These are phyloP conservation scores for Manis crassicaudata DNA, from an alignment of 2,797 vertebrate species.

Conservation along the genomic window DNA sequence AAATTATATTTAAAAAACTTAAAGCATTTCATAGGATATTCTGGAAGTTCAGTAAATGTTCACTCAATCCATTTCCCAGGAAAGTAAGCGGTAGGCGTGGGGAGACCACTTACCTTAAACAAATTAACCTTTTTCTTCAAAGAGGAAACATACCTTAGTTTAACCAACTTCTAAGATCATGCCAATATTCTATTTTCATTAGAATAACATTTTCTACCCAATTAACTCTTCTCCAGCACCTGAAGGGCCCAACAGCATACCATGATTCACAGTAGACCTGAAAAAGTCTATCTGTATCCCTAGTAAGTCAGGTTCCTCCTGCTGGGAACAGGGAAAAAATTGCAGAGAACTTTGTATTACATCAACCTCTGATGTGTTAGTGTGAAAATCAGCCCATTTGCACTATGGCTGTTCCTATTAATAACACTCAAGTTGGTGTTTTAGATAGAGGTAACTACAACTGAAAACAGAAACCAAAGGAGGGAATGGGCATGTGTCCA, in stretches of 20 bases:
- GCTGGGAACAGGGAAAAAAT: not conserved
- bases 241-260: not conserved
- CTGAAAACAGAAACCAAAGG: not conserved
- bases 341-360: not conserved
- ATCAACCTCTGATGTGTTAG: not conserved
- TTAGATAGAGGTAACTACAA: not conserved
- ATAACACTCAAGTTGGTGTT: not conserved
- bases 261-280: not conserved
- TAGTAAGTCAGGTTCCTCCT: not conserved
- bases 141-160: not conserved
- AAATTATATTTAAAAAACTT: conserved; percentile 46
- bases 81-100: not conserved
- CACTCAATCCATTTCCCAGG: conserved; percentile 43
- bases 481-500: not conserved
- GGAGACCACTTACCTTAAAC: conserved; percentile 30
- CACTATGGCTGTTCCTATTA: not conserved
- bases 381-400: not conserved
- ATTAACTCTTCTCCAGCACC: not conserved
- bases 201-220: not conserved
- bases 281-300: not conserved
- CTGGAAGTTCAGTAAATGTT: conserved; percentile 57
- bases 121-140: conserved; percentile 42
- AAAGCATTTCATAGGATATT: conserved; percentile 39
- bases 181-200: not conserved
- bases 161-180: not conserved